Percentiles rank a stretch among this genome's conserved stretches.
Conservation (phyloP, 2,113 vertebrate species). For the Ophiodon elongatus region DNA sequence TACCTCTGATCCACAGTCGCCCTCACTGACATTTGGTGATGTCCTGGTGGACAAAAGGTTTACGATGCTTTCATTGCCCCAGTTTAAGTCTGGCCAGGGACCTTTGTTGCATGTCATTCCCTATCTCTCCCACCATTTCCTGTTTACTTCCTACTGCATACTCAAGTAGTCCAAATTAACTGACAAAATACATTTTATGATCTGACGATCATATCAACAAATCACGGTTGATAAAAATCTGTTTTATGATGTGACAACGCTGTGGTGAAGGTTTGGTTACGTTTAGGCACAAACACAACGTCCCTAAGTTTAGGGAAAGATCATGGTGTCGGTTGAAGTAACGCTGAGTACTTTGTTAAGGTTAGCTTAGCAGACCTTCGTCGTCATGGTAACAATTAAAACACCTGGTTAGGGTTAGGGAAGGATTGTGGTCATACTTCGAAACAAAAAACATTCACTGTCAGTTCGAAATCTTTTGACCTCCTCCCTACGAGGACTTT, state of each 20-base stretch:
- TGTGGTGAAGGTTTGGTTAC: background rate
- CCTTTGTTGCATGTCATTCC: background rate
- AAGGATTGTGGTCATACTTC: background rate
- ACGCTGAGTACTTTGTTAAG: too few species aligned
- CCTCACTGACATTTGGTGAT: background rate
- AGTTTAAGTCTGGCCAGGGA: background rate
- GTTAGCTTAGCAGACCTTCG: background rate
- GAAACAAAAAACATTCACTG: background rate
- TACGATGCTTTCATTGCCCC: background rate
- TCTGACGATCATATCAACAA: background rate
- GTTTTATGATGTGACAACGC: background rate
- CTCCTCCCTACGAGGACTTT: too few species aligned
- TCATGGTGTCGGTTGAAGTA: too few species aligned
- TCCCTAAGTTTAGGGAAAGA: too few species aligned
- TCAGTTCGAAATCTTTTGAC: too few species aligned
- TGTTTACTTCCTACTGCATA: background rate
- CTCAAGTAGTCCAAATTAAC: background rate
- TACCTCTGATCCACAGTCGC: too few species aligned
- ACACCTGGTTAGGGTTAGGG: background rate
- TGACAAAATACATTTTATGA: background rate
- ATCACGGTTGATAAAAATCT: background rate
- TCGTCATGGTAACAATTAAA: background rate
- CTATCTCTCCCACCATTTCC: background rate
- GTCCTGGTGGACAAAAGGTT: background rate
- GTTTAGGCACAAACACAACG: background rate